These are phyloP conservation scores for Ashinkailepas kermadecensis DNA, from an alignment of 2,888 invertebrate species.

Conservation along the genomic window DNA sequence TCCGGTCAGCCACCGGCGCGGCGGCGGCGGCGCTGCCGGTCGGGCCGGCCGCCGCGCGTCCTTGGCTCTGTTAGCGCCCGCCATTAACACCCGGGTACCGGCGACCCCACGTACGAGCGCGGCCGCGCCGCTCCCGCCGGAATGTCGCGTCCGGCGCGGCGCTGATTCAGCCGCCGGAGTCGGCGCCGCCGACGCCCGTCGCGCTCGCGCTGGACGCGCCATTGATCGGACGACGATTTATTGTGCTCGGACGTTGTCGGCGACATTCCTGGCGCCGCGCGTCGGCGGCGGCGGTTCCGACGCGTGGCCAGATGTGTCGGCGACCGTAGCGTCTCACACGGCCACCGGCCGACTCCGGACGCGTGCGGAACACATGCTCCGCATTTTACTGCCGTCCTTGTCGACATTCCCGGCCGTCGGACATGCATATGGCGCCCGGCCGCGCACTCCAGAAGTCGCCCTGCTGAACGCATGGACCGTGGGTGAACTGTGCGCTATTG, in stretches of 20 bases:
- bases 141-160: neutral
- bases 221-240: neutral
- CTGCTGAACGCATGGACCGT: too few species aligned
- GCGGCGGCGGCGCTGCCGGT: neutral
- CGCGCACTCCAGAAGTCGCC: too few species aligned
- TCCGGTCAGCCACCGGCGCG: neutral
- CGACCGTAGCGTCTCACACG: too few species aligned
- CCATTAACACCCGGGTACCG: neutral
- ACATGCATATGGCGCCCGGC: neutral
- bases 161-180: neutral
- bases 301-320: too few species aligned
- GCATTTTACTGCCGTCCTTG: neutral
- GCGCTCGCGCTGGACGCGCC: neutral
- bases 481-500: too few species aligned
- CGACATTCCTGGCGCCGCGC: neutral
- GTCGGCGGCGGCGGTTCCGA: too few species aligned
- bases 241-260: neutral
- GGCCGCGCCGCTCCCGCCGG: neutral
- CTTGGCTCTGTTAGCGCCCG: conserved; percentile 17
- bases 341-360: neutral
- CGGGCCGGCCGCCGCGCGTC: neutral
- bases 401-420: neutral
- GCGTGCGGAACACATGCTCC: neutral
- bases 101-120: neutral
- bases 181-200: neutral